Percentiles rank a stretch among this genome's conserved stretches.
These are phyloP conservation scores for Lepidurus apus DNA, from an alignment of 1,140 invertebrate species.

Conservation along the genomic window DNA sequence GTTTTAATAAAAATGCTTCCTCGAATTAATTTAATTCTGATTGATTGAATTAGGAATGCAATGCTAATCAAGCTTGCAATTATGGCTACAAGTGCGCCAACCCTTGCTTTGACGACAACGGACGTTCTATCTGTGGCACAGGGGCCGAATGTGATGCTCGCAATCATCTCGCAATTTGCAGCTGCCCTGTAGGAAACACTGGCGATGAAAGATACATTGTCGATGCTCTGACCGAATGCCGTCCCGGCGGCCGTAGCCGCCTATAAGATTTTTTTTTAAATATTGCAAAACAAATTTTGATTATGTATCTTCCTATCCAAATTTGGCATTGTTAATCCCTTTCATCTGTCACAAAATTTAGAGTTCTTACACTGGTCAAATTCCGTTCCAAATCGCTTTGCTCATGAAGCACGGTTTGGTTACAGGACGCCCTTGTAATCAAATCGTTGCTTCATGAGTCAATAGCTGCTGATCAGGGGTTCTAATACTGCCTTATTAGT, in stretches of 20 bases:
- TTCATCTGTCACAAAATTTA: neutral
- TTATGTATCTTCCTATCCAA: neutral
- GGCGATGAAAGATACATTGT: too few species aligned
- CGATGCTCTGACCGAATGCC: conserved; percentile 62
- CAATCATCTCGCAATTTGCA: conserved; percentile 76
- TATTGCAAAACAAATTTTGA: neutral
- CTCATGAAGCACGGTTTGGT: too few species aligned
- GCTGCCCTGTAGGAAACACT: conserved; percentile 69
- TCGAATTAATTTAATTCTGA: neutral
- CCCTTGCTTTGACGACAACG: conserved; percentile 62
- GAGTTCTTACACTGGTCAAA: neutral
- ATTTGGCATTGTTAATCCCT: neutral
- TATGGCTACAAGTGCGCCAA: conserved; percentile 63
- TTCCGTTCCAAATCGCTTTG: too few species aligned
- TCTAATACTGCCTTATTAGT: conserved; percentile 2
- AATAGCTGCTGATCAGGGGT: too few species aligned
- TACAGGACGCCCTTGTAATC: too few species aligned
- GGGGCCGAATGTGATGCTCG: conserved; percentile 64
- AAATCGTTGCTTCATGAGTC: too few species aligned
- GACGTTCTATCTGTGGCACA: conserved; percentile 58
- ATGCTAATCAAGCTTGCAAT: conserved; percentile 62
- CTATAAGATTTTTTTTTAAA: neutral
- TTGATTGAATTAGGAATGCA: conserved; percentile 52
- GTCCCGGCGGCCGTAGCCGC: conserved; percentile 35
- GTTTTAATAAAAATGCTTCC: too few species aligned